Base-by-base conservation (phyloP, 2,888 invertebrate genomes). In the Lumbricus terrestris region DNA sequence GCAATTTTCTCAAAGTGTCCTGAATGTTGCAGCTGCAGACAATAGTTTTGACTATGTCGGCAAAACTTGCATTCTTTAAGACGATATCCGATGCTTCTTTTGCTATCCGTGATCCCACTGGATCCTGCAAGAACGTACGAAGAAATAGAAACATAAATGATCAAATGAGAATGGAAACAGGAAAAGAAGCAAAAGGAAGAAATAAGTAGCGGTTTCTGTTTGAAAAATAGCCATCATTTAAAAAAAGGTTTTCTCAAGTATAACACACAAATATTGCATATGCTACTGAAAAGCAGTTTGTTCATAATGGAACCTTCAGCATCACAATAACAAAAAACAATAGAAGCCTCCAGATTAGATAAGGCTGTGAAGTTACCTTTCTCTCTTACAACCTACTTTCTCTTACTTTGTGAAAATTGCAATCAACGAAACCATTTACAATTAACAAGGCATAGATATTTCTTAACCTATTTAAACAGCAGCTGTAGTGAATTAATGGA, bases 1-100 rank as follows among this genome's bases (percentile, higher is more conserved):
- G 85, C 85, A 85, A 34, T 37, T 34, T 85, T 85, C 85, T 85
- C 35, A 85, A 20, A 37, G 34, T 85, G 35, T 85, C 85, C 85
- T 85, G 85, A 37, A 85, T 85, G 23, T 37, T 35, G 35, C 85
- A 15, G 34, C 85, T 85, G 35, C 85, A 85, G 20, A 85, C 0
- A 18, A 85, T 16, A 37, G 20, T 20, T 37, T 18, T 35, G 85
- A 85, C 85, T 20, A 85, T 34, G 35, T 20, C 85, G 5, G 85
- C 34, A 85, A 85, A 37, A 85, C 85, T 37, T 29, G 29, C 85
- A 85, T 85, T 34, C 85, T 85, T 85, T 85, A 85, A 23, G 5
- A 85, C 37, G 16, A 85, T 85, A 37, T 85, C 85, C 35, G 85
- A 34, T 35, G 85, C 85, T 15, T 85, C 34, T 34, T 37, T 85